Percentiles rank a stretch among this genome's conserved stretches.
phyloP scores from a whole-genome alignment of 2,888 invertebrate genomes.

The Alsophila aescularia region DNA sequence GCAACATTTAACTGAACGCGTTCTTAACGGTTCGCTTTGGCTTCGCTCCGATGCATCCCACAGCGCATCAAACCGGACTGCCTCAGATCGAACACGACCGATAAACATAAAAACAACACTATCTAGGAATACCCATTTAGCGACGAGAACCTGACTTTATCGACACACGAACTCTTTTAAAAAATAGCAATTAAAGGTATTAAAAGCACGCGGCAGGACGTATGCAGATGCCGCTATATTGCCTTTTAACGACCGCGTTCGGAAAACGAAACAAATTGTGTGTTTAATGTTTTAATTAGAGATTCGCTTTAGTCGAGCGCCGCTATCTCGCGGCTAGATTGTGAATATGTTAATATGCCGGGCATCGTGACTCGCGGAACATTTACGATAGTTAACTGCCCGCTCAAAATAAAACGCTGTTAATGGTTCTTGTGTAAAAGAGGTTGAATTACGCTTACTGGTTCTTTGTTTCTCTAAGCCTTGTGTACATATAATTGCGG shows the following conservation, averaged over 20 bases:
- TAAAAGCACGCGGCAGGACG: constrained; percentile 57
- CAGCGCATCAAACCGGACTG: constrained; percentile 52
- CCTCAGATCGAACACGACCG: constrained; percentile 43
- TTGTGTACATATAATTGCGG: no score
- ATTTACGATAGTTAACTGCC: constrained; percentile 25
- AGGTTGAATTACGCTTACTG: no score
- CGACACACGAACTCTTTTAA: constrained; percentile 41
- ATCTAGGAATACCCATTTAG: constrained; percentile 47
- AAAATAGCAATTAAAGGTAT: constrained; percentile 65
- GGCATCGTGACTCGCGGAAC: constrained; percentile 61
- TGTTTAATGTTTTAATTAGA: constrained; percentile 75
- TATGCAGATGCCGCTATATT: constrained; percentile 47
- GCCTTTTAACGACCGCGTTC: constrained; percentile 52
- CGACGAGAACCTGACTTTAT: constrained; percentile 37
- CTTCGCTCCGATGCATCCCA: constrained; percentile 40
- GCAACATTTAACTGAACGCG: constrained; percentile 63
- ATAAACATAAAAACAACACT: constrained; percentile 47
- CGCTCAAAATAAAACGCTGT: constrained; percentile 42
- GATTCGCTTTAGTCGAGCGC: constrained; percentile 54
- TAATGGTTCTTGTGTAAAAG: constrained; percentile 41
- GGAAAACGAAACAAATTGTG: constrained; percentile 64
- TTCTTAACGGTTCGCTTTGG: constrained; percentile 65
- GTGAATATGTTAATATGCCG: constrained; percentile 62
- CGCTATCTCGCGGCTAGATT: constrained; percentile 64
- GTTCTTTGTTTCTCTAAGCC: no score